A percentile compares a stretch with the other conserved stretches of the same genome.
phyloP scores from a whole-genome alignment of 2,888 invertebrate genomes.

The Graphium colonna region DNA sequence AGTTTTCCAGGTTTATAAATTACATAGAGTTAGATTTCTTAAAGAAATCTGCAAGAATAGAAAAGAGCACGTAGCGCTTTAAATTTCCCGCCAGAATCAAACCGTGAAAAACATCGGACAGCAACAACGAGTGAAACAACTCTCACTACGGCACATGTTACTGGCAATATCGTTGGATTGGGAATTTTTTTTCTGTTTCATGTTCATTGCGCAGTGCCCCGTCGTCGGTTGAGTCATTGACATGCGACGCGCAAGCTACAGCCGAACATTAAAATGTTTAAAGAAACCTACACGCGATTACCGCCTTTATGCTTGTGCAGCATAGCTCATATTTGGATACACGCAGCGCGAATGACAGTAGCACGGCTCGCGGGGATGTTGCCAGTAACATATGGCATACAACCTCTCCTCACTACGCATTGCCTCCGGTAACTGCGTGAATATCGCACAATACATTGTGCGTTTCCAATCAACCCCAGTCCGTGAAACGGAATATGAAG shows the following conservation, averaged over 20 bases:
- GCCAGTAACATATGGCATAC: constrained; percentile 32
- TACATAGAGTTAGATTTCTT: too few species aligned
- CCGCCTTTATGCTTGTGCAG: constrained; percentile 10
- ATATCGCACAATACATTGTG: constrained; percentile 25
- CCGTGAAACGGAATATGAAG: constrained; percentile 17
- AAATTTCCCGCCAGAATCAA: constrained; percentile 18
- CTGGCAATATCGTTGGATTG: constrained; percentile 29
- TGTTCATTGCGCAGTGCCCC: constrained; percentile 32
- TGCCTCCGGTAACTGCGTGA: constrained; percentile 11
- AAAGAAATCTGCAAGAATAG: background rate
- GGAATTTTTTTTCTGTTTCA: constrained; percentile 34
- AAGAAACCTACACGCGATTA: constrained; percentile 26
- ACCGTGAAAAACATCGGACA: constrained; percentile 11
- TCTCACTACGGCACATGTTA: constrained; percentile 24
- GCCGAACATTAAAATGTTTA: constrained; percentile 31
- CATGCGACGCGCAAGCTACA: constrained; percentile 37
- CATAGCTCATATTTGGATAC: constrained; percentile 27
- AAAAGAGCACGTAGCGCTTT: background rate
- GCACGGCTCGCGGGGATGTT: constrained; percentile 29
- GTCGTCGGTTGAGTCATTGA: constrained; percentile 38
- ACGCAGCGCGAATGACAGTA: constrained; percentile 27
- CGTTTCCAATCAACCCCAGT: constrained; percentile 23
- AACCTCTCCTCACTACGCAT: constrained; percentile 20
- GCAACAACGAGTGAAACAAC: constrained; percentile 17
- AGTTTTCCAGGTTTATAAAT: too few species aligned